These are phyloP conservation scores for Lycodopsis pacificus DNA, from an alignment of 2,797 vertebrate species.

Conservation along the genomic window DNA sequence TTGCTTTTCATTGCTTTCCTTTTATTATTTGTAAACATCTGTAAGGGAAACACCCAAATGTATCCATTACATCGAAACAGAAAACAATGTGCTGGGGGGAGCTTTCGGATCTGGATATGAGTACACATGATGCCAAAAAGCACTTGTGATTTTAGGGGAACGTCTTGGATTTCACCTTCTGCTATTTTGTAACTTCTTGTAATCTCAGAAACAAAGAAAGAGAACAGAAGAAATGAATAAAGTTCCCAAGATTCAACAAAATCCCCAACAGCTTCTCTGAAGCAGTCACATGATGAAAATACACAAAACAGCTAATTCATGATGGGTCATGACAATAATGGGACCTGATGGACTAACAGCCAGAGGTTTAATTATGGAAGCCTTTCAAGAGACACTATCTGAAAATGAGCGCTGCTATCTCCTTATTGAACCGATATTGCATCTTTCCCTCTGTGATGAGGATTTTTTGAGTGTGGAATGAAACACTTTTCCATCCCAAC, in stretches of 20 bases:
- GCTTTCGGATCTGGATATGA: constrained; percentile 7
- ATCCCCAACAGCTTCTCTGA: not conserved
- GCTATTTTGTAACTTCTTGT: constrained; percentile 3
- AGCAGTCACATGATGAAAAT: not conserved
- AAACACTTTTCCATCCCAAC: not conserved
- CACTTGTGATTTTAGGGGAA: constrained; percentile 27
- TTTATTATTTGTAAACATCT: not conserved
- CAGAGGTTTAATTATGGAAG: not conserved
- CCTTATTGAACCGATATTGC: not conserved
- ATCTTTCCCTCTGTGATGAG: not conserved
- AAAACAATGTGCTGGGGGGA: constrained; percentile 9
- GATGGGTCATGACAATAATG: not conserved
- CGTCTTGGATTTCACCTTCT: constrained; percentile 4
- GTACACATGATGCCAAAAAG: not conserved
- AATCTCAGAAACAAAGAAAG: constrained; percentile 12
- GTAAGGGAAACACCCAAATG: not conserved
- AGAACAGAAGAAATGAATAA: constrained; percentile 28
- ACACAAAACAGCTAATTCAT: constrained; percentile 2
- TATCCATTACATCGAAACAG: constrained; percentile 6
- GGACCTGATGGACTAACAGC: not conserved
- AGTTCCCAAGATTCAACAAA: constrained; percentile 5
- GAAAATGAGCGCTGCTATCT: not conserved
- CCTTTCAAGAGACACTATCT: not conserved
- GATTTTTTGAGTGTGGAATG: not conserved
- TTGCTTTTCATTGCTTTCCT: not conserved